These are phyloP conservation scores for Vanessa cardui DNA, from an alignment of 2,888 invertebrate genomes.

Conservation along the genomic window DNA sequence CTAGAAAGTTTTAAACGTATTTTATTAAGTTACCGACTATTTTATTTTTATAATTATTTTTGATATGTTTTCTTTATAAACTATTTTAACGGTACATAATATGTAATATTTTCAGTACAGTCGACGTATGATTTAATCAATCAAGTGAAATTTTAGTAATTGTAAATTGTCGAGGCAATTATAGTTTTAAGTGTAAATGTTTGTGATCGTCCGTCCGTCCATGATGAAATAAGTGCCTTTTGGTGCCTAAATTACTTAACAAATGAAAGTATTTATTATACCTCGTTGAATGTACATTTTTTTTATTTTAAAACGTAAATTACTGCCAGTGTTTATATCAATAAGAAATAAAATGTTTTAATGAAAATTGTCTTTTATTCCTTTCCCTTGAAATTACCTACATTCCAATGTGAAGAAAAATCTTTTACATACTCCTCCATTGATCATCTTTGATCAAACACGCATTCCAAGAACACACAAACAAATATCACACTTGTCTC, in stretches of 20 bases:
- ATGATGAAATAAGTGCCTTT: slow-evolving; percentile 54
- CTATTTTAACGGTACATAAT: too few species aligned
- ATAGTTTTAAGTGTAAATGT: slow-evolving; percentile 44
- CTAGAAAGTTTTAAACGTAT: slow-evolving; percentile 2
- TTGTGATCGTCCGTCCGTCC: slow-evolving; percentile 77
- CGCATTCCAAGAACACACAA: too few species aligned
- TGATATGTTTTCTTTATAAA: neutral
- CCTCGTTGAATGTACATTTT: slow-evolving; percentile 7
- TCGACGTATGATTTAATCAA: too few species aligned
- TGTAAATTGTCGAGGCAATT: slow-evolving; percentile 3
- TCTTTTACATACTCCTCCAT: too few species aligned
- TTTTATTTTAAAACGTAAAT: slow-evolving; percentile 13
- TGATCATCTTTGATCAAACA: too few species aligned
- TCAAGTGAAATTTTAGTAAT: neutral
- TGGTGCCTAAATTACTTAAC: slow-evolving; percentile 25
- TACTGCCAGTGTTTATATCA: slow-evolving; percentile 8
- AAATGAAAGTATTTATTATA: slow-evolving; percentile 35
- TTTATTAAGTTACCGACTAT: slow-evolving; percentile 21
- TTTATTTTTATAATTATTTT: slow-evolving; percentile 13
- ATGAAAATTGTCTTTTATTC: neutral
- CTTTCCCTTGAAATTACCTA: neutral
- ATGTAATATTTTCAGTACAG: too few species aligned
- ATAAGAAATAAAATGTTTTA: slow-evolving; percentile 1
- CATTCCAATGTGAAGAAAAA: too few species aligned
- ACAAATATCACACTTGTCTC: too few species aligned